Percentiles rank a stretch among this genome's conserved stretches.
Evolutionary conservation across 2,888 invertebrate species (phyloP).

Genomic region (Cephus pygmeus): DNA sequence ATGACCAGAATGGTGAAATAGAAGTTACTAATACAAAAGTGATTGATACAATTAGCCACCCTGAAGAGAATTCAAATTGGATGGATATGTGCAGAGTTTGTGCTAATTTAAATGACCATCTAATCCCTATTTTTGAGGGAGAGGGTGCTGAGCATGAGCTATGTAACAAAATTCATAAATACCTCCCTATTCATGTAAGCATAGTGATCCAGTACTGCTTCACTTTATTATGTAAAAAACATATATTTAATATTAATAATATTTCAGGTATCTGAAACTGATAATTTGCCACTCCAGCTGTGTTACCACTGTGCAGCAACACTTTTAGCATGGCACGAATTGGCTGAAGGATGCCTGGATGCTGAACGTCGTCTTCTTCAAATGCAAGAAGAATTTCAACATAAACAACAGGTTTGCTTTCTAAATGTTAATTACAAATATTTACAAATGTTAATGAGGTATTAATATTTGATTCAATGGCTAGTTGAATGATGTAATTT

Average conservation of each 20-base stretch:
- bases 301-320: constrained; percentile 76
- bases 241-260: constrained; percentile 7
- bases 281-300: constrained; percentile 71
- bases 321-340: constrained; percentile 74
- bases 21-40: neutral
- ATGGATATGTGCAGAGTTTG: constrained; percentile 69
- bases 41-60: neutral
- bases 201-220: constrained; percentile 25
- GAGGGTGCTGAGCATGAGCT: constrained; percentile 73
- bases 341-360: constrained; percentile 69
- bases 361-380: constrained; percentile 66
- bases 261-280: constrained; percentile 67
- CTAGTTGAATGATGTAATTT: neutral
- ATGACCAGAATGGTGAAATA: neutral
- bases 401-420: constrained; percentile 18
- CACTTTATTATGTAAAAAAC: neutral
- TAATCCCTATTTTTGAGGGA: constrained; percentile 73
- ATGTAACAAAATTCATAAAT: constrained; percentile 72
- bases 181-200: constrained; percentile 74
- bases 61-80: constrained; percentile 22
- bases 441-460: neutral
- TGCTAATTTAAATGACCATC: constrained; percentile 68
- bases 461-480: neutral
- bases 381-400: constrained; percentile 37
- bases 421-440: neutral